phyloP scores from a whole-genome alignment of 2,888 invertebrate species.

The Phytoseiulus persimilis region DNA sequence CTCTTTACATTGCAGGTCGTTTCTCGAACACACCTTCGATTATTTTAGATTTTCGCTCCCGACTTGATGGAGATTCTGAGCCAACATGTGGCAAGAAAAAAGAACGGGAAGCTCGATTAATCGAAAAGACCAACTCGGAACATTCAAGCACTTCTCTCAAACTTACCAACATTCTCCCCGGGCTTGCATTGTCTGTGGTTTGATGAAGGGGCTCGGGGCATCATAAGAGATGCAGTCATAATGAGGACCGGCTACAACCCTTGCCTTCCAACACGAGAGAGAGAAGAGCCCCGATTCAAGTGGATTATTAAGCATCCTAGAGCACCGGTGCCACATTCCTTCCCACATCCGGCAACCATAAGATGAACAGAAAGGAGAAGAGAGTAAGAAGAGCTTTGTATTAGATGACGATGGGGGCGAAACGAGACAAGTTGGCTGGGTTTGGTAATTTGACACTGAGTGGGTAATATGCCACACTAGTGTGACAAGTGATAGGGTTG shows the following conservation, averaged over 20 bases:
- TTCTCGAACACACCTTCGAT: too few relatives aligned
- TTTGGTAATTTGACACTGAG: slow-evolving; percentile 5
- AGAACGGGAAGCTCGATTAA: too few relatives aligned
- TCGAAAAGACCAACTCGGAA: too few relatives aligned
- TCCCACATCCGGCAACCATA: neutral
- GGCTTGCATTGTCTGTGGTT: too few relatives aligned
- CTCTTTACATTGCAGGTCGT: too few relatives aligned
- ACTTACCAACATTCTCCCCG: too few relatives aligned
- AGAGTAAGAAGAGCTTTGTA: neutral
- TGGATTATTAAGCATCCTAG: neutral
- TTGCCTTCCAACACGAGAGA: neutral
- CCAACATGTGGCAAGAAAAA: too few relatives aligned
- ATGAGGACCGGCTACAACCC: neutral
- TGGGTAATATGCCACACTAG: neutral
- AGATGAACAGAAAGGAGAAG: neutral
- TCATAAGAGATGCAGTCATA: neutral
- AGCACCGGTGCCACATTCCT: neutral
- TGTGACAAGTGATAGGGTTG: neutral
- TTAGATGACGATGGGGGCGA: neutral
- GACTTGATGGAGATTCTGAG: too few relatives aligned
- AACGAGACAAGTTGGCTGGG: neutral
- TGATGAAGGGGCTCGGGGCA: neutral
- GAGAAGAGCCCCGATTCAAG: neutral
- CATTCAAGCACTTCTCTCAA: too few relatives aligned
- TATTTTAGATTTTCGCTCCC: too few relatives aligned